Evolutionary conservation across 2,888 invertebrate genomes (phyloP), one percentile per base, ranked within the genome.

Genomic region (Drosophila parthenogenetica): DNA sequence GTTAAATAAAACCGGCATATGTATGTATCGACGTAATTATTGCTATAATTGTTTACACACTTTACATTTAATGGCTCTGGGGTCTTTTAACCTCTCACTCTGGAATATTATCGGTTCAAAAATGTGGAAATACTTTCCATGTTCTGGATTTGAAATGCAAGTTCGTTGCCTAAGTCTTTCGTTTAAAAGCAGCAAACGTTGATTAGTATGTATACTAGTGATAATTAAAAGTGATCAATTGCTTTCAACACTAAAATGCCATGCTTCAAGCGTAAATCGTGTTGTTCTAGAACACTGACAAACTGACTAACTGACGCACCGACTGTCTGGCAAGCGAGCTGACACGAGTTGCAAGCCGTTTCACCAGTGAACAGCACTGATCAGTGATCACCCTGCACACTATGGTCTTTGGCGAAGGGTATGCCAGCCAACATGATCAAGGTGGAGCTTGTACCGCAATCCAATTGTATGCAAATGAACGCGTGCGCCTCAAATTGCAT

Each of bases 391-490:
- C 32, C 29, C 43, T 35, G 43, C 43, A 5, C 53, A 16, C 43
- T 10, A 7, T n/a, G n/a, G 32, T 29, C 43, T 45, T 16, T 42
- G 53, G 71, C 66, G 77, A 77, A 77, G 80, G 80, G 77, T 68
- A 65, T 46, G 22, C 19, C 37, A 42, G 45, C 57, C 57, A 29
- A 45, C 48, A 37, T 59, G 62, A 64, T 75, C 76, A 76, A 79
- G 76, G 76, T 76, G 17, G 76, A 60, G 63, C 64, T 55, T 39
- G 39, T 58, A 57, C 48, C 42, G 58, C 73, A 64, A 79, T 57
- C 48, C 63, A 48, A 63, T 85, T 85, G 89, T 85, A 85, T 85
- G 85, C 86, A 89, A 85, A 85, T 85, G 73, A 87, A 75, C 89
- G 89, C 85, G 87, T 89, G 89, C 81, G 77, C 67, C 67, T 64